Percentiles rank a stretch among this genome's conserved stretches.
Conservation (phyloP, 2,797 vertebrate genomes). For the Poeciliopsis presidionis region DNA sequence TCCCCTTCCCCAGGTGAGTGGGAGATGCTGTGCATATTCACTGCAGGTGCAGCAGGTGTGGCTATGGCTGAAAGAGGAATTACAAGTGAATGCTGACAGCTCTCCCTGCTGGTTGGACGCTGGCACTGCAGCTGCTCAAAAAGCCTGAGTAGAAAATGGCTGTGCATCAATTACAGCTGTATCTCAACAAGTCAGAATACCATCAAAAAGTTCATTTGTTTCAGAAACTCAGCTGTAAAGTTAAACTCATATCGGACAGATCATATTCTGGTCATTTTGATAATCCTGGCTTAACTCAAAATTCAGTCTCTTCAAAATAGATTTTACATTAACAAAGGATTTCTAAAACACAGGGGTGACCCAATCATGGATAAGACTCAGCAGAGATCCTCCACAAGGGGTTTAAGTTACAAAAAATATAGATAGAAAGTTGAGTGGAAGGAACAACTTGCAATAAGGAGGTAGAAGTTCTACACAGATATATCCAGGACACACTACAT, state of each 20-base stretch:
- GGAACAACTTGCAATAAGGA: neutral
- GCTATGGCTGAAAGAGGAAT: conserved; percentile 57
- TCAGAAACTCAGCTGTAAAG: neutral
- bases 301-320: neutral
- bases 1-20: conserved; percentile 36
- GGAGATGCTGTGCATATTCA: conserved; percentile 64
- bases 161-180: conserved; percentile 43
- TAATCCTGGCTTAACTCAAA: neutral
- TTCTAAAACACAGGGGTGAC: neutral
- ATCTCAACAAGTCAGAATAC: neutral
- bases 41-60: conserved; percentile 69
- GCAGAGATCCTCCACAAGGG: neutral
- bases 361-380: neutral
- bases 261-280: neutral
- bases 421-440: neutral
- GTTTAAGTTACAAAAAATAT: neutral
- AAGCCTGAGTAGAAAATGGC: conserved; percentile 80
- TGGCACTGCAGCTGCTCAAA: conserved; percentile 70
- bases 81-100: conserved; percentile 52
- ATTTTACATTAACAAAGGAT: neutral
- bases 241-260: neutral
- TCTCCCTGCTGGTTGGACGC: conserved; percentile 76
- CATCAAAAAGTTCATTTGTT: neutral
- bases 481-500: neutral
- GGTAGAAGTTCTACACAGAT: neutral